Evolutionary conservation across 1,140 invertebrate species (phyloP).

Genomic region (Lerema accius): DNA sequence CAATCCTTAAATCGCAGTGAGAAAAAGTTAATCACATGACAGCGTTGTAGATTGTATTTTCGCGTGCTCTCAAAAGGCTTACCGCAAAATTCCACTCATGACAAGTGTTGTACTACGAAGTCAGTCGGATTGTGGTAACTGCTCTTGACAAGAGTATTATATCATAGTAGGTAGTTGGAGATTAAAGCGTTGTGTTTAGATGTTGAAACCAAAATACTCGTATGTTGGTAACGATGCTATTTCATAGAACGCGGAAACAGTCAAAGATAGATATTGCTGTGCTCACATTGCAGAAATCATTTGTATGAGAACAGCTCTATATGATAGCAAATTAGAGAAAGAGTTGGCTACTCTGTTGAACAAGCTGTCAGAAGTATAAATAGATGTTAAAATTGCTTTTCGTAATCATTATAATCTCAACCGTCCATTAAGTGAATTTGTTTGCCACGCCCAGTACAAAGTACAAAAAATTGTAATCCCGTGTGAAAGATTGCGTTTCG

Average conservation of each 20-base stretch:
- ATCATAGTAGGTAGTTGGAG: not conserved
- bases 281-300: too few species aligned
- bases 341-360: too few species aligned
- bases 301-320: too few species aligned
- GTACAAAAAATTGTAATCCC: not conserved
- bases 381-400: not conserved
- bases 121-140: not conserved
- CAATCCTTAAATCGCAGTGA: not conserved
- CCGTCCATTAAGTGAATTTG: not conserved
- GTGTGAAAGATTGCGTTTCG: not conserved
- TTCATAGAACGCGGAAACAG: too few species aligned
- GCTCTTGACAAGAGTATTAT: not conserved
- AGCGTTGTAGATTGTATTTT: not conserved
- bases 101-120: not conserved
- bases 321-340: too few species aligned
- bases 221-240: too few species aligned
- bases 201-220: too few species aligned
- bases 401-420: not conserved
- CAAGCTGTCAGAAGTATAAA: too few species aligned
- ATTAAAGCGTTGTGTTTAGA: not conserved
- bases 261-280: too few species aligned
- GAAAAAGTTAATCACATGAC: not conserved
- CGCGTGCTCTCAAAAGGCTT: not conserved
- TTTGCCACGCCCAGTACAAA: not conserved
- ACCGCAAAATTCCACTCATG: not conserved